Evolutionary conservation across 2,888 invertebrate species (phyloP), one percentile per base, ranked within the genome.

Genomic region (Ashinkailepas kermadecensis): DNA sequence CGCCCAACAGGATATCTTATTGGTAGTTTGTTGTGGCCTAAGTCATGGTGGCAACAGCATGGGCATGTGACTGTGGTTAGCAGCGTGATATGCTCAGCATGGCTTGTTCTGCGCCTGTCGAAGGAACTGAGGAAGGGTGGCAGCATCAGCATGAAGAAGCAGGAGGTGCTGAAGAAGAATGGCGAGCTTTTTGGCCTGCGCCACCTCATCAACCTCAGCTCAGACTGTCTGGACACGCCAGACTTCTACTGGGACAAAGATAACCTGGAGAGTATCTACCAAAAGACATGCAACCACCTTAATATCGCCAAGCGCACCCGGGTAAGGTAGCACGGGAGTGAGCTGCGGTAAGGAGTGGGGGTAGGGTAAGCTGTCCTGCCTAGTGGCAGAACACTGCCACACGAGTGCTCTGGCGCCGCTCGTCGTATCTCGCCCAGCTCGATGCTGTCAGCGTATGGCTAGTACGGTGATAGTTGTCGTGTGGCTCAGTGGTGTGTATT

Each of bases 181-280:
- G 97, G 97, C 0, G 95, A 97, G 89, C 87, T 97, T 39, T 96
- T 96, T 87, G 93, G 94, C 0, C 89, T 97, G 59, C 90, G 96
- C 9, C 97, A 97, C 88, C 90, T 93, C 39, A 92, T 99, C 81
- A 99, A 96, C 88, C 90, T 99, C 84, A 95, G 96, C 85, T 97
- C 97, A 0, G 97, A 98, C 88, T 89, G 98, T 78, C 89, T 98
- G 84, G 97, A 97, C 87, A 95, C 95, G 0, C 97, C 98, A 0
- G 99, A 99, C 89, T 97, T 97, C 88, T 99, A 99, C 88, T 99
- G 99, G 99, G 98, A 99, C 86, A 91, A 96, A 81, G 96, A 97
- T 85, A 91, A 94, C 81, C 89, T 98, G 59, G 98, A 98, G 88
- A 89, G 89, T 0, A 89, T 98, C 11, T 99, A 97, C 88, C 91